Base-by-base conservation (phyloP, 2,797 vertebrate genomes). In the Gallinago solitaria region DNA sequence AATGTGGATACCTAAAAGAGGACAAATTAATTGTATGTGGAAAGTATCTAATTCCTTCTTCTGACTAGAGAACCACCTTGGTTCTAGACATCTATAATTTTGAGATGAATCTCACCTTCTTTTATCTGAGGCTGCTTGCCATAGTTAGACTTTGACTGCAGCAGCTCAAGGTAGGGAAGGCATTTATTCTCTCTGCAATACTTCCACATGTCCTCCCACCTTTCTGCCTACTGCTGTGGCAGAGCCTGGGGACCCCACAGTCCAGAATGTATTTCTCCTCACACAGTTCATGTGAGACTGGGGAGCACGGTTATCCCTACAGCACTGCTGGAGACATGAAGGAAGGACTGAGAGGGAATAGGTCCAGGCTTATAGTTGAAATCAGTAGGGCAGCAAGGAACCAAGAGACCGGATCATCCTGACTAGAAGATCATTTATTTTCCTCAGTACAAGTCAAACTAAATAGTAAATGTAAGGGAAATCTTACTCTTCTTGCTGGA, bases 331-430 rank as follows among this genome's bases (percentile, higher is more conserved):
- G 24, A 63, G 51, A 24, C 6, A 4, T 15, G 21, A 70, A 77
- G 39, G 51, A 51, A 0, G 2, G 43, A 27, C 6, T 73, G 30
- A 20, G 2, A 43, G 43, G 23, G 24, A 56, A 1, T 11, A 18
- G 32, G 53, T 16, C 35, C 73, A 61, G 41, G 21, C 14, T 91
- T 61, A 48, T 2, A 48, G 16, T n/a, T 35, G n/a, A 85, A 83
- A 33, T 37, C 60, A 77, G 53, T 5, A 64, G 73, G 35, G 85
- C 28, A 91, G 16, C 18, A 45, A 43, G 24, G 48, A 81, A 14
- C 4, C 60, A 57, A 60, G 60, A 89, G 32, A 12, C 39, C 61
- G 35, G 15, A 33, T 13, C 3, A 64, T 56, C 39, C 21, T 80
- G 33, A 90, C 43, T 57, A 11, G 16, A 53, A 30, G 13, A 50